Percentiles rank a stretch among this genome's conserved stretches.
These are phyloP conservation scores for Pegoplata infirma DNA, from an alignment of 2,888 invertebrate species.

Conservation along the genomic window DNA sequence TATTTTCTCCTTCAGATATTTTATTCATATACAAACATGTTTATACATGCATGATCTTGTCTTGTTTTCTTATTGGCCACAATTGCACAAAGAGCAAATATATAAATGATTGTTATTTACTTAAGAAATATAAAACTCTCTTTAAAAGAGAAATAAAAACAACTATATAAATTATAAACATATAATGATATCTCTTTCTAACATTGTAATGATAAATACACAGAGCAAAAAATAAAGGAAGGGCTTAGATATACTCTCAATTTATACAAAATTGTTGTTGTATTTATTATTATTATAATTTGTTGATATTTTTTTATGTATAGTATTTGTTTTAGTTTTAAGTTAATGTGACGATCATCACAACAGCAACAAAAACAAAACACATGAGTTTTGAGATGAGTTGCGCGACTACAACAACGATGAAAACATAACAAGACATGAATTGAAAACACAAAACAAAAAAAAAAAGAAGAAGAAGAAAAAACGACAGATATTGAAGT, in stretches of 20 bases:
- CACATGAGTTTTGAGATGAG: conserved; percentile 40
- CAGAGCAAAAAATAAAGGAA: conserved; percentile 38
- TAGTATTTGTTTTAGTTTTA: conserved; percentile 58
- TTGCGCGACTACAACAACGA: conserved; percentile 63
- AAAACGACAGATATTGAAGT: conserved; percentile 68
- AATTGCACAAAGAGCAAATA: not conserved
- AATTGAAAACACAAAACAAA: conserved; percentile 44
- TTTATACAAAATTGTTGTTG: conserved; percentile 33
- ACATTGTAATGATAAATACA: too few relatives aligned
- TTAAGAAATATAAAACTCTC: not conserved
- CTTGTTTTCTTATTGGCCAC: conserved; percentile 39
- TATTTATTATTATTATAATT: not conserved
- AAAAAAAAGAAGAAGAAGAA: conserved; percentile 47
- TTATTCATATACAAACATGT: conserved; percentile 13
- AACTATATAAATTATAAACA: not conserved
- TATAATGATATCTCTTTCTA: not conserved
- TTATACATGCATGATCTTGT: conserved; percentile 23
- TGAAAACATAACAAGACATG: conserved; percentile 59
- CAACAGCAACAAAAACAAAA: conserved; percentile 51
- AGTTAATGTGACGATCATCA: conserved; percentile 59
- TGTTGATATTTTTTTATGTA: conserved; percentile 7
- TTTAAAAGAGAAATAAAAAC: conserved; percentile 1
- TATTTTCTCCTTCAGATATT: conserved; percentile 15
- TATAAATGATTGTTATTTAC: not conserved
- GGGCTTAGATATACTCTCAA: conserved; percentile 19